Percentiles rank a stretch among this genome's conserved stretches.
Evolutionary conservation across 2,888 invertebrate species (phyloP).

Genomic region (Glyphotaelius pellucidus): DNA sequence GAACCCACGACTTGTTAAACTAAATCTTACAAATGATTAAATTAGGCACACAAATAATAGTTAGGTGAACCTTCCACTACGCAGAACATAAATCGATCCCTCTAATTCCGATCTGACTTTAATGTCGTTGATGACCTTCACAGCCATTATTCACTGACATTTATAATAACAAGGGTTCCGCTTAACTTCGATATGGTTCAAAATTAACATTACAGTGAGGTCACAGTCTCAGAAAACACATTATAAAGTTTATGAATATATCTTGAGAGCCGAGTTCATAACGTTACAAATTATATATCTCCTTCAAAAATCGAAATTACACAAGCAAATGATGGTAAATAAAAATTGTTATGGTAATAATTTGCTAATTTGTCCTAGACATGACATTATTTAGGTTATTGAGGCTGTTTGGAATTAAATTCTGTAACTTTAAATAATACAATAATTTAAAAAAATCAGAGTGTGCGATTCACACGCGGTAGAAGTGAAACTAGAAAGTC

Average conservation of each 20-base stretch:
- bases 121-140: not conserved
- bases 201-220: not conserved
- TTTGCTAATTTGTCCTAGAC: no score
- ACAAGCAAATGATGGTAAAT: no score
- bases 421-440: no score
- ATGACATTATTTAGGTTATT: no score
- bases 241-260: not conserved
- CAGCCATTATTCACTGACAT: not conserved
- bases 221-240: not conserved
- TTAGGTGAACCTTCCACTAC: not conserved
- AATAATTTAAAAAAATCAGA: no score
- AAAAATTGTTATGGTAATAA: no score
- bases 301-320: no score
- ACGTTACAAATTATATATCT: no score
- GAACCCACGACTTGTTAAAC: not conserved
- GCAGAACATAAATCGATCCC: not conserved
- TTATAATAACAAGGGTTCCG: constrained; percentile 4
- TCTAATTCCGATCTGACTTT: not conserved
- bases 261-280: no score
- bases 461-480: no score
- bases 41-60: not conserved
- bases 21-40: not conserved
- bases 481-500: no score
- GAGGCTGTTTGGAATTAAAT: no score
- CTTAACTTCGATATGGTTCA: not conserved